A percentile compares a stretch with the other conserved stretches of the same genome.
phyloP scores from a whole-genome alignment of 2,888 invertebrate species.

The Pseudococcus longispinus region DNA sequence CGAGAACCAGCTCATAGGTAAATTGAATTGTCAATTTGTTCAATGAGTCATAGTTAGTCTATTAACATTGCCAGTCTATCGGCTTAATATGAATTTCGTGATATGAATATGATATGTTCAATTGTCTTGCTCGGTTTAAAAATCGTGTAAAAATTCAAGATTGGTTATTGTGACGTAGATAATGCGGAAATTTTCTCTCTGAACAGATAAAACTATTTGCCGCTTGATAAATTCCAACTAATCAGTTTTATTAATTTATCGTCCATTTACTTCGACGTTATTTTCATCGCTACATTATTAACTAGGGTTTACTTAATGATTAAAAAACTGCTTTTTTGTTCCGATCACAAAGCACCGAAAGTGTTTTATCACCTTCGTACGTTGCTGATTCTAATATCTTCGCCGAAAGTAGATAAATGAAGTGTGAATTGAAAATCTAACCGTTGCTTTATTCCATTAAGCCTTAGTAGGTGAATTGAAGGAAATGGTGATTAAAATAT shows the following conservation, averaged over 20 bases:
- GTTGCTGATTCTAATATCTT: not conserved
- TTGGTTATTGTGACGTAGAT: not conserved
- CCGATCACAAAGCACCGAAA: not conserved
- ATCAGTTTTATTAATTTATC: not conserved
- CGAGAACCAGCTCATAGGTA: constrained; percentile 55
- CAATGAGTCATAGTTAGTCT: not conserved
- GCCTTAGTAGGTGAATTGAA: not conserved
- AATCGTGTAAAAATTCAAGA: not conserved
- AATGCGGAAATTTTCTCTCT: not conserved
- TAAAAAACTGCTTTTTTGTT: not conserved
- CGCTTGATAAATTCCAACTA: not conserved
- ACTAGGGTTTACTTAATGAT: not conserved
- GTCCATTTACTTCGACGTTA: not conserved
- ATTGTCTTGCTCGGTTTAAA: too few species aligned
- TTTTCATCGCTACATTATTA: not conserved
- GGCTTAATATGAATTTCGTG: not conserved
- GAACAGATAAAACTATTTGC: not conserved
- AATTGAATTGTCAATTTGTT: not conserved
- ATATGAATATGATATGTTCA: not conserved
- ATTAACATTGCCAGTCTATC: not conserved
- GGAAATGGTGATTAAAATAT: not conserved
- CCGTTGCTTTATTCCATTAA: too few species aligned
- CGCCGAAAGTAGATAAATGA: not conserved
- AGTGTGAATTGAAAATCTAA: not conserved
- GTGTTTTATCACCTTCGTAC: not conserved